These are phyloP conservation scores for Bos javanicus DNA, from an alignment of 2,113 vertebrate species.

Conservation along the genomic window DNA sequence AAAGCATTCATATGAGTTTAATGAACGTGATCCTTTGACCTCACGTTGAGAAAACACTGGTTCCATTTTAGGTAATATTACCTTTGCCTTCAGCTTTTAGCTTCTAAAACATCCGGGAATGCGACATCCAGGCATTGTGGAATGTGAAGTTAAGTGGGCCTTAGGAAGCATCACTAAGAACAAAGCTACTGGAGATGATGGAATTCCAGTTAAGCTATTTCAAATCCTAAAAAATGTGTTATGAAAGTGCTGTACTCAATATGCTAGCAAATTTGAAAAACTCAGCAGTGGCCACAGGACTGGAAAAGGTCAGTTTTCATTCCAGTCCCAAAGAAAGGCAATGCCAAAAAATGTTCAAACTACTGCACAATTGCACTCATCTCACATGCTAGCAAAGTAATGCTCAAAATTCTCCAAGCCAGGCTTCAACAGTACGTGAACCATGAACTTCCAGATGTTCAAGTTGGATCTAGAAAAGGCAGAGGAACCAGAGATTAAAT, in stretches of 20 bases:
- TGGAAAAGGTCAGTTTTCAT: too few species aligned
- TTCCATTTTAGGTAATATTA: background rate
- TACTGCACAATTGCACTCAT: background rate
- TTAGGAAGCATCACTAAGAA: too few species aligned
- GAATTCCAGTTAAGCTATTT: background rate
- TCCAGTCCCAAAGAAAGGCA: background rate
- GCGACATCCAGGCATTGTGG: too few species aligned
- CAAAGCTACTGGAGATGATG: background rate
- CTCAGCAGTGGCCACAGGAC: too few species aligned
- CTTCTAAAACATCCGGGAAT: too few species aligned
- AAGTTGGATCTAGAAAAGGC: background rate
- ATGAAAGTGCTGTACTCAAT: background rate
- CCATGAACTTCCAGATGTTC: background rate
- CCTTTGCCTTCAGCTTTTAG: background rate
- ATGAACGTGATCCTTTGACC: background rate
- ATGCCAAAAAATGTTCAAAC: background rate
- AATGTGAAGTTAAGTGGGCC: too few species aligned
- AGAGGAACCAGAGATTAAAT: background rate
- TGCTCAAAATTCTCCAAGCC: background rate
- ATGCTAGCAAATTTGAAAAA: too few species aligned
- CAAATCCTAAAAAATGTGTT: background rate
- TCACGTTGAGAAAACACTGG: background rate
- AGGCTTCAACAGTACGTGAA: accelerated
- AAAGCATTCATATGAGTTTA: background rate
- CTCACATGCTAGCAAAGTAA: background rate